Conservation (phyloP, 2,797 vertebrate genomes). For the Rhinoraja longicauda region DNA sequence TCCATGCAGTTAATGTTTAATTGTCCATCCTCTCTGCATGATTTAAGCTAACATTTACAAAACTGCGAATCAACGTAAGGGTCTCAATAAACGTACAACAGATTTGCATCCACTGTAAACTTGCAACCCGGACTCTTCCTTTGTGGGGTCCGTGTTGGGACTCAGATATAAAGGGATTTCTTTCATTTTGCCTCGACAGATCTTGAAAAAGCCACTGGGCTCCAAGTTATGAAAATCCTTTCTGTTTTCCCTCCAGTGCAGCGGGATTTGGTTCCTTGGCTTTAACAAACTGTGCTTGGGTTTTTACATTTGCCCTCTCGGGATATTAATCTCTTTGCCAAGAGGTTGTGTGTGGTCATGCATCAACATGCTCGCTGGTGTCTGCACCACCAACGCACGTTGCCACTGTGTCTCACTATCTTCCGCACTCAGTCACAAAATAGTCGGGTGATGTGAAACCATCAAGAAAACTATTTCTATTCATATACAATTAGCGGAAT, state of each 20-base stretch:
- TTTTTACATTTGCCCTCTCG: conserved; percentile 47
- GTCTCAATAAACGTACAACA: background rate
- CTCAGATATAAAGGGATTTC: conserved; percentile 50
- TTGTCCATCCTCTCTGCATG: background rate
- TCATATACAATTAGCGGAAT: too few relatives aligned
- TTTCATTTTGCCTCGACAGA: conserved; percentile 63
- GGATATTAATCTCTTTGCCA: conserved; percentile 58
- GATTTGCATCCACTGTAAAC: conserved; percentile 58
- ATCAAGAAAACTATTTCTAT: too few relatives aligned
- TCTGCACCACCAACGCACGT: background rate
- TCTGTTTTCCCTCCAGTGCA: conserved; percentile 67
- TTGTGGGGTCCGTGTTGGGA: conserved; percentile 52
- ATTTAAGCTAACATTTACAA: background rate
- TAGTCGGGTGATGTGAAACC: too few relatives aligned
- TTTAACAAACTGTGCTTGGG: conserved; percentile 55
- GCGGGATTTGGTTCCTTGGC: conserved; percentile 65
- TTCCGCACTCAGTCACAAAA: too few relatives aligned
- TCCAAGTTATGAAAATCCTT: conserved; percentile 58
- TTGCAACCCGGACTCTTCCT: conserved; percentile 57
- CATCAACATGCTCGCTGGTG: background rate
- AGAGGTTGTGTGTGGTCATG: background rate
- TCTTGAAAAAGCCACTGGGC: conserved; percentile 57
- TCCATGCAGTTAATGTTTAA: background rate
- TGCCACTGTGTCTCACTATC: too few relatives aligned
- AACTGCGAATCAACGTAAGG: background rate